Base-by-base conservation (phyloP, 2,888 invertebrate genomes). In the Cerastis rubricosa region DNA sequence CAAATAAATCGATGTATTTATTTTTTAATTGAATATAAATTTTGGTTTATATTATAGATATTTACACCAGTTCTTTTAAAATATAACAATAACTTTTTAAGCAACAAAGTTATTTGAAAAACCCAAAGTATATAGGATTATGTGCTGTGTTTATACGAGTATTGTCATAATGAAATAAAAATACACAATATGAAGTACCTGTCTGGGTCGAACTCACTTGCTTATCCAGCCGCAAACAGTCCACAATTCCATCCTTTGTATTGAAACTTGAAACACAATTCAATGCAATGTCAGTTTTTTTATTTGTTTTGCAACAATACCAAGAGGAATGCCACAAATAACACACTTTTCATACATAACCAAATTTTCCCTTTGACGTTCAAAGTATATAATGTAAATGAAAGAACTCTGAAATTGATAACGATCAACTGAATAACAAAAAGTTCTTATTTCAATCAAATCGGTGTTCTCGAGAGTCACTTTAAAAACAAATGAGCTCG, bases 381-480 rank as follows among this genome's bases (percentile, higher is more conserved):
- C 49, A 78, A 63, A 64, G 1, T 64, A 45, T 57, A 2, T 35
- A 35, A 79, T 84, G 61, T 43, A 79, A 79, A 79, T 79, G 25
- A 68, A 57, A 63, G 51, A 54, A 67, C 45, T 19, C 22, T 25
- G 45, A 47, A 35, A 77, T 78, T 83, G 77, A 76, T 54, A 66
- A 54, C 47, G 11, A 63, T 47, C 78, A 83, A 43, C 77, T 14
- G 66, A 63, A 78, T 83, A 49, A 17, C 29, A 76, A 66, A 67
- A 61, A 61, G 22, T 59, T 47, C 5, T 1, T 14, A 29, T 78
- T 51, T 29, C 43, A 76, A 76, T 66, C 40, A 43, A 67, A 54
- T 61, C 45, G 19, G 19, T 12, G 19, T 7, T 47, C 6, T 75
- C 7, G 7, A 45, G 17, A n/a, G 51, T 22, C 19, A 54, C 35